Conservation (phyloP, 1,140 invertebrate genomes). For the Dolichoris vasculosae region DNA sequence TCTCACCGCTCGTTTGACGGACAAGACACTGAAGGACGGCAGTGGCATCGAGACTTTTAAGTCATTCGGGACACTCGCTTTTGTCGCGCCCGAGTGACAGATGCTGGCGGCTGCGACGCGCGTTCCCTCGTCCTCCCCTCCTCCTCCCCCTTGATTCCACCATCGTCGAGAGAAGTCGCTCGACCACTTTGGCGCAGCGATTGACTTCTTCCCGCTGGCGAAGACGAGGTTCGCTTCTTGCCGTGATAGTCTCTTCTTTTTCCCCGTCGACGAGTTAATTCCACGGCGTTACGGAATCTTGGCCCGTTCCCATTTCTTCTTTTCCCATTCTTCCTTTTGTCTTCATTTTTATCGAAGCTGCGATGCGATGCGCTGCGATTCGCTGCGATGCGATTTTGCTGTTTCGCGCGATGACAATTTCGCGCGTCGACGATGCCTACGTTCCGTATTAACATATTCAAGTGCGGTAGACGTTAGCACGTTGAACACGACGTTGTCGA, state of each 20-base stretch:
- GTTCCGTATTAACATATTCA: neutral
- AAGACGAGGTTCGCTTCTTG: neutral
- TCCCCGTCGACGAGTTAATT: conserved; percentile 68
- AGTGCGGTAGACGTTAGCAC: neutral
- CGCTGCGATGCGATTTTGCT: too few species aligned
- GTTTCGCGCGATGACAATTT: neutral
- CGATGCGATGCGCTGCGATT: too few species aligned
- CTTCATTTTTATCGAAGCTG: too few species aligned
- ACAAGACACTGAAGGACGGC: conserved; percentile 52
- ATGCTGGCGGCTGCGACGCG: conserved; percentile 61
- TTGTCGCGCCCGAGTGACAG: conserved; percentile 68
- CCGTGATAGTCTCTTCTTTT: neutral
- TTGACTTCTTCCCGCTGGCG: conserved; percentile 56
- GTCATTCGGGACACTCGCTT: conserved; percentile 64
- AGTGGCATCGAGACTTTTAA: conserved; percentile 44
- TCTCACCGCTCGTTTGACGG: conserved; percentile 57
- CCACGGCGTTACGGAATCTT: conserved; percentile 53
- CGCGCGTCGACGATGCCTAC: neutral
- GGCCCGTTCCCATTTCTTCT: neutral
- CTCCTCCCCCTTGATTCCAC: conserved; percentile 47
- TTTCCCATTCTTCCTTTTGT: neutral
- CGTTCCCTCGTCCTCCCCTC: neutral
- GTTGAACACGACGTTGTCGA: neutral
- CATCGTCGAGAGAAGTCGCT: conserved; percentile 58
- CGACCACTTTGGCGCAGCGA: conserved; percentile 70